Evolutionary conservation across 2,888 invertebrate genomes (phyloP).

Genomic region (Cybosia mesomella): DNA sequence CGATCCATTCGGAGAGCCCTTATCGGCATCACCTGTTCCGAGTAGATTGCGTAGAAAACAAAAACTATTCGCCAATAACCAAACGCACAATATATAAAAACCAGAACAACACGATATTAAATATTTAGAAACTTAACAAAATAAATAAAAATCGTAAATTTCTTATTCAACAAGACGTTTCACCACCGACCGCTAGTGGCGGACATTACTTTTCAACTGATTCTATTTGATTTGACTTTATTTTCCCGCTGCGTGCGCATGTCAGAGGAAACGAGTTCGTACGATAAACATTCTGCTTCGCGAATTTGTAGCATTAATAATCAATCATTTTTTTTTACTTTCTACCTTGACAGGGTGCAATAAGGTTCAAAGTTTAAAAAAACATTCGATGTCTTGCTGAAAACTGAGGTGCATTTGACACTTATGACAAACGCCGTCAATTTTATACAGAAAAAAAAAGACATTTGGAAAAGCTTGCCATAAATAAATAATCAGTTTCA

Average conservation of each 20-base stretch:
- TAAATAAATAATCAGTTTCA: conserved; percentile 7
- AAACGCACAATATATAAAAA: conserved; percentile 59
- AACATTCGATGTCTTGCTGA: background rate
- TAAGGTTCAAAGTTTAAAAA: conserved; percentile 26
- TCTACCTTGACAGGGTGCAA: accelerated
- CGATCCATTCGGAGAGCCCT: conserved; percentile 83
- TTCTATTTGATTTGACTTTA: conserved; percentile 59
- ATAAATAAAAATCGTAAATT: conserved; percentile 82
- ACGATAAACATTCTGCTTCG: conserved; percentile 6
- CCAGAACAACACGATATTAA: conserved; percentile 65
- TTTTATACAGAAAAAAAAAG: conserved; percentile 14
- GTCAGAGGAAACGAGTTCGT: conserved; percentile 38
- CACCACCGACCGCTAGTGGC: conserved; percentile 64
- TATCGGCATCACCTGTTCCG: conserved; percentile 78
- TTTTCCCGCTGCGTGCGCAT: conserved; percentile 55
- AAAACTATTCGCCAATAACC: conserved; percentile 54
- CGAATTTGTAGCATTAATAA: conserved; percentile 23
- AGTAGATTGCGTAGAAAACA: conserved; percentile 54
- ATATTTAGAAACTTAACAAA: conserved; percentile 74
- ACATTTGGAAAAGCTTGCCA: conserved; percentile 23
- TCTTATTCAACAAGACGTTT: conserved; percentile 56
- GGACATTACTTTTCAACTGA: conserved; percentile 79
- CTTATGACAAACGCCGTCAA: conserved; percentile 18
- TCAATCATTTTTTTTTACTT: background rate
- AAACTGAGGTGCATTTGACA: background rate